Conservation (phyloP, 2,113 vertebrate genomes). For the Pipa parva region DNA sequence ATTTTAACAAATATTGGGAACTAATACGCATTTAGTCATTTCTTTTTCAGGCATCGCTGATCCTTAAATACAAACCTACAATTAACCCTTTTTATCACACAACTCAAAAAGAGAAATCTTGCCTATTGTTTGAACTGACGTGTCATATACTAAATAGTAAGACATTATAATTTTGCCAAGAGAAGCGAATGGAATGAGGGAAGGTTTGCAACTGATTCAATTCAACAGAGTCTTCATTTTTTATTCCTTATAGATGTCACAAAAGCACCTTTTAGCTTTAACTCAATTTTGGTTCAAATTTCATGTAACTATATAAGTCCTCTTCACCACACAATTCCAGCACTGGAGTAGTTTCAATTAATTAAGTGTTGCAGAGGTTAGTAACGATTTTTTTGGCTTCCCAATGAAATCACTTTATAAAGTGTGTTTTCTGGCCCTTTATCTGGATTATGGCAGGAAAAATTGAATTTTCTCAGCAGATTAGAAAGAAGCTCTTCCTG, state of each 20-base stretch:
- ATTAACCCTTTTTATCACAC: no score
- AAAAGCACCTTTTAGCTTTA: conserved; percentile 58
- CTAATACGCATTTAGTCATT: no score
- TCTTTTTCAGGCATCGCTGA: no score
- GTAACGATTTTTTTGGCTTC: conserved; percentile 58
- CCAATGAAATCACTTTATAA: conserved; percentile 60
- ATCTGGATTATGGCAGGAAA: conserved; percentile 49
- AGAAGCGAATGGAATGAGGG: conserved; percentile 40
- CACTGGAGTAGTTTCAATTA: conserved; percentile 58
- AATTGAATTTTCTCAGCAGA: conserved; percentile 42
- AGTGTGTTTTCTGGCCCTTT: conserved; percentile 51
- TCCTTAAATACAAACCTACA: no score
- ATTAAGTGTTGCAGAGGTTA: conserved; percentile 66
- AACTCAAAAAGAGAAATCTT: no score
- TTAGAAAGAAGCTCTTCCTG: conserved; percentile 42
- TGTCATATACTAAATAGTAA: background rate
- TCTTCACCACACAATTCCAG: conserved; percentile 60
- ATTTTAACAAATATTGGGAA: no score
- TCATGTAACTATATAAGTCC: conserved; percentile 55
- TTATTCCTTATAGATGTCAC: conserved; percentile 56
- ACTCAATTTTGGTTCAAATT: conserved; percentile 62
- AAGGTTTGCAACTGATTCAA: conserved; percentile 50
- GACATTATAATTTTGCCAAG: conserved; percentile 21
- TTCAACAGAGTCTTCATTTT: conserved; percentile 56
- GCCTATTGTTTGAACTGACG: background rate